These are phyloP conservation scores for Eupithecia inturbata DNA, from an alignment of 2,888 invertebrate genomes.

Conservation along the genomic window DNA sequence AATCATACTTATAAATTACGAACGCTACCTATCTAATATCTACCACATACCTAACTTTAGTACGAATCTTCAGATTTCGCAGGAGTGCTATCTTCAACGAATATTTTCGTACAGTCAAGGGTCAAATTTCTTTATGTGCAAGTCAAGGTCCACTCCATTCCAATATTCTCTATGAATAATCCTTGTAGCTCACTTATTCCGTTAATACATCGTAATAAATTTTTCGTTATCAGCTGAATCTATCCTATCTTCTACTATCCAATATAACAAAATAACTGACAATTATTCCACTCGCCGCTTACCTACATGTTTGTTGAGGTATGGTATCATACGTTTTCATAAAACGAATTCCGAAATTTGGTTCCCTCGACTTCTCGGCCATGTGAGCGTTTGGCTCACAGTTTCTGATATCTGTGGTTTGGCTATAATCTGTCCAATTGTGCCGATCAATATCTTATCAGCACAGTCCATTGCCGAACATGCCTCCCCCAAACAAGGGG, in stretches of 20 bases:
- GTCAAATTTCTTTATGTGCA: background rate
- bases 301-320: background rate
- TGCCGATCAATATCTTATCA: background rate
- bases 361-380: too few species aligned
- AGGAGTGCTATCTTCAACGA: background rate
- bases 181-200: background rate
- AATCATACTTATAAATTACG: conserved; percentile 14
- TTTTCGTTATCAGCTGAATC: background rate
- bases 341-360: too few species aligned
- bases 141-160: too few species aligned
- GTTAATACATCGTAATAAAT: background rate
- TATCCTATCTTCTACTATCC: background rate
- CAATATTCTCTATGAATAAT: background rate
- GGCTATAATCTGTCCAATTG: too few species aligned
- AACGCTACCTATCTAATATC: background rate
- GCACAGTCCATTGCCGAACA: background rate
- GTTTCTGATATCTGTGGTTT: too few species aligned
- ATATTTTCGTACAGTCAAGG: background rate
- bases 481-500: background rate
- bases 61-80: background rate
- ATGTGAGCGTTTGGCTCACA: background rate
- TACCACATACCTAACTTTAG: background rate
- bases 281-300: background rate
- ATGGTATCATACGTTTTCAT: too few species aligned
- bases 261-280: background rate